Conservation (phyloP, 2,113 vertebrate species). For the Callipepla californica region DNA sequence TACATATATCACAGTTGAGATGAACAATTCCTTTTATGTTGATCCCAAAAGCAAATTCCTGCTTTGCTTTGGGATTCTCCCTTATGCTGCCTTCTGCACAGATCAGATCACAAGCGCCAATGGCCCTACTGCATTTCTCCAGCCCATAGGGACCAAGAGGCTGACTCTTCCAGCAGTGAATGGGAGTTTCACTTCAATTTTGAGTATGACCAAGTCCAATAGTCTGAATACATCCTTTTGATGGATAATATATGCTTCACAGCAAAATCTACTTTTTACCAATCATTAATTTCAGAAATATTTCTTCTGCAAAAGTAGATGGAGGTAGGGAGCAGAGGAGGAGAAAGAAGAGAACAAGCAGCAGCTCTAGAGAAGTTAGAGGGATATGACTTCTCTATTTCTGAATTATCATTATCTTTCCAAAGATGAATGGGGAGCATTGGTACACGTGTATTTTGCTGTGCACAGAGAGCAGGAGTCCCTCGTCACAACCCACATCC, state of each 20-base stretch:
- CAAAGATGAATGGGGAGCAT: not conserved
- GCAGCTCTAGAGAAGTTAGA: not conserved
- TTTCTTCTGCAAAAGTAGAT: not conserved
- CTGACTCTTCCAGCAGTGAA: not conserved
- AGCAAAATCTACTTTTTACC: not conserved
- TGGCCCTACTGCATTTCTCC: not conserved
- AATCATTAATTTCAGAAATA: not conserved
- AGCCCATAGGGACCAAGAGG: not conserved
- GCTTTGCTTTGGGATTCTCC: not conserved
- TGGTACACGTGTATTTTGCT: not conserved
- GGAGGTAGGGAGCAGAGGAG: not conserved
- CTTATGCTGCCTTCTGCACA: not conserved
- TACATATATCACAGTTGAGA: not conserved
- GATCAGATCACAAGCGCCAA: not conserved
- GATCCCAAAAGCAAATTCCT: not conserved
- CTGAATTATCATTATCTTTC: not conserved
- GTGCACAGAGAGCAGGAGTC: not conserved
- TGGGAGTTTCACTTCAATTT: fast-evolving
- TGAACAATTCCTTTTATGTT: not conserved
- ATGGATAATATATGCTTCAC: not conserved
- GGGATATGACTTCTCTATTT: not conserved
- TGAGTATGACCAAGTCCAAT: not conserved
- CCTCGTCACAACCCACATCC: fast-evolving
- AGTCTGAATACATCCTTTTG: not conserved
- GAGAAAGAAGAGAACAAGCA: not conserved